A percentile compares a stretch with the other conserved stretches of the same genome.
Evolutionary conservation across 1,140 invertebrate genomes (phyloP).

Genomic region (Drosophila kurseongensis): DNA sequence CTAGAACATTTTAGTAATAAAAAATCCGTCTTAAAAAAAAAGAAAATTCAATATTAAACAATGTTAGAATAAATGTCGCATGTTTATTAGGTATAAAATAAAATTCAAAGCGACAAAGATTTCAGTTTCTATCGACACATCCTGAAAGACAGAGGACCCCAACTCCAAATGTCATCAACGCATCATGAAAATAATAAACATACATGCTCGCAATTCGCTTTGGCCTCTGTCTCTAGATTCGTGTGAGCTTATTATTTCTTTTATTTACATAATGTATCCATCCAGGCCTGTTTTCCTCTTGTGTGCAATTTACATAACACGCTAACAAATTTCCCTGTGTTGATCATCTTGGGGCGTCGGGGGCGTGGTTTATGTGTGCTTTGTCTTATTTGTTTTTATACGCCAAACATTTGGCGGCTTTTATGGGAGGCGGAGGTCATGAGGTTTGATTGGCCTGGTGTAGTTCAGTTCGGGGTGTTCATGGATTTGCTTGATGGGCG

Average conservation of each 20-base stretch:
- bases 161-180: constrained; percentile 68
- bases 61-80: background rate
- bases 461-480: constrained; percentile 54
- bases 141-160: constrained; percentile 15
- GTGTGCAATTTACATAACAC: constrained; percentile 81
- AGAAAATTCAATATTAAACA: background rate
- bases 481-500: constrained; percentile 54
- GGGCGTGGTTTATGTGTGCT: constrained; percentile 73
- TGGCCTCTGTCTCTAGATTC: constrained; percentile 25
- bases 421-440: constrained; percentile 45
- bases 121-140: constrained; percentile 8
- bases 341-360: constrained; percentile 45
- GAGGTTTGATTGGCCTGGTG: constrained; percentile 75
- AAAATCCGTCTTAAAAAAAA: too few relatives aligned
- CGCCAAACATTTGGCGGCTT: constrained; percentile 49
- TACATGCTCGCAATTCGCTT: constrained; percentile 19
- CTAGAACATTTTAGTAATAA: too few relatives aligned
- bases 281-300: constrained; percentile 58
- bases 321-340: constrained; percentile 68
- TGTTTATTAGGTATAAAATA: background rate
- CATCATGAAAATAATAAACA: constrained; percentile 73
- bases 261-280: constrained; percentile 78
- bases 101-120: background rate
- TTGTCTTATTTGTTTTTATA: constrained; percentile 80
- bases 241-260: constrained; percentile 74